Evolutionary conservation across 2,113 vertebrate genomes (phyloP).

Genomic region (Nesoenas mayeri): DNA sequence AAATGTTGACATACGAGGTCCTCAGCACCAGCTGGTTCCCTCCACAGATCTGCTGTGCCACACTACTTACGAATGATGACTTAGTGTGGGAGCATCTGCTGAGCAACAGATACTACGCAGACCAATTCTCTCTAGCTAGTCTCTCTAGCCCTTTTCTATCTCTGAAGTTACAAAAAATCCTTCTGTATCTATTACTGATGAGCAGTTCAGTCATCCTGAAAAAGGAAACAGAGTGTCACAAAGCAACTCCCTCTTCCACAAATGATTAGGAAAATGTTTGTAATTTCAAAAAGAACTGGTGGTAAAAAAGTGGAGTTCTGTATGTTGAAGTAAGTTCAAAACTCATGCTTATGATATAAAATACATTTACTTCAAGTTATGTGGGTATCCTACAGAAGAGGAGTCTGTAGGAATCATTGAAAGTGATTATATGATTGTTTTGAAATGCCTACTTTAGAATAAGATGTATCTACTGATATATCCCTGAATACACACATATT

Average conservation of each 20-base stretch:
- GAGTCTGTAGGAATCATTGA: background rate
- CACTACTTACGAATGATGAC: background rate
- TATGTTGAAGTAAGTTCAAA: background rate
- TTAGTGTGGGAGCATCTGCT: background rate
- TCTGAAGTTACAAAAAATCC: background rate
- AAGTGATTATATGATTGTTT: background rate
- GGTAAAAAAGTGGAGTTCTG: background rate
- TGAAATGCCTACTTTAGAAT: background rate
- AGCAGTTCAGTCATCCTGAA: background rate
- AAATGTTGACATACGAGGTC: background rate
- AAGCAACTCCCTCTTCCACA: background rate
- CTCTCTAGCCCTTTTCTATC: background rate
- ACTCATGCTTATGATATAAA: background rate
- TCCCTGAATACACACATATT: background rate
- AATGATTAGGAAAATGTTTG: background rate
- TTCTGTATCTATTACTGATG: background rate
- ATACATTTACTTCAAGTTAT: background rate
- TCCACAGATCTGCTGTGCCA: background rate
- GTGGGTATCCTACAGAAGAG: background rate
- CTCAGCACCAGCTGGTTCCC: background rate
- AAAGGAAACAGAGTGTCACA: background rate
- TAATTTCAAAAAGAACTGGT: background rate
- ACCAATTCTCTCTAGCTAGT: background rate
- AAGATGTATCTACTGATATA: background rate
- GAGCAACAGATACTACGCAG: background rate